Percentiles rank a stretch among this genome's conserved stretches.
phyloP scores from a whole-genome alignment of 2,113 vertebrate genomes.

The Antigone vipio region DNA sequence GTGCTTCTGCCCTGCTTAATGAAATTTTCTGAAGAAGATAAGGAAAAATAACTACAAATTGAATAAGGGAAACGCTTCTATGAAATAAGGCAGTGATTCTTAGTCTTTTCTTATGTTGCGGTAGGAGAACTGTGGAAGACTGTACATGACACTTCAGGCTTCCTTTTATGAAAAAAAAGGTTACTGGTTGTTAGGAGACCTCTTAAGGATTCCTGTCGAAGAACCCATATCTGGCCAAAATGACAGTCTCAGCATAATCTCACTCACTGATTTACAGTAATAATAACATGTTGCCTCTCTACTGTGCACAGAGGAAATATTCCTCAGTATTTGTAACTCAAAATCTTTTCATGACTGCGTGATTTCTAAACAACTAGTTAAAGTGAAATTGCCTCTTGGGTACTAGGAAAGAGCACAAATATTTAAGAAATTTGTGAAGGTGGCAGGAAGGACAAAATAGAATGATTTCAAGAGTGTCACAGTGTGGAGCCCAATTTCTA shows the following conservation, averaged over 20 bases:
- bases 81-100: not conserved
- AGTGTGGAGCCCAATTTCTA: not conserved
- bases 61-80: not conserved
- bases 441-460: not conserved
- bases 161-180: not conserved
- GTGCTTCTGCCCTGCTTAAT: not conserved
- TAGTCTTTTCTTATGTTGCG: not conserved
- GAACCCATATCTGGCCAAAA: not conserved
- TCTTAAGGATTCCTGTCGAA: not conserved
- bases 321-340: conserved; percentile 1
- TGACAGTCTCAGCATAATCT: not conserved
- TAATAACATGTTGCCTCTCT: not conserved
- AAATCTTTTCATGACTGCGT: not conserved
- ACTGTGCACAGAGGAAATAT: not conserved
- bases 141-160: not conserved
- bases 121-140: not conserved
- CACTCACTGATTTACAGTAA: not conserved
- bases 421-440: not conserved
- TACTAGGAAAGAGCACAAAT: not conserved
- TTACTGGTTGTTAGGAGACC: not conserved
- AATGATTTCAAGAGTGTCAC: not conserved
- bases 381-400: not conserved
- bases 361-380: not conserved
- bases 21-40: not conserved
- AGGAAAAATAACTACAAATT: not conserved